Base-by-base conservation (phyloP, 2,113 vertebrate genomes). In the Thamnaconus septentrionalis region DNA sequence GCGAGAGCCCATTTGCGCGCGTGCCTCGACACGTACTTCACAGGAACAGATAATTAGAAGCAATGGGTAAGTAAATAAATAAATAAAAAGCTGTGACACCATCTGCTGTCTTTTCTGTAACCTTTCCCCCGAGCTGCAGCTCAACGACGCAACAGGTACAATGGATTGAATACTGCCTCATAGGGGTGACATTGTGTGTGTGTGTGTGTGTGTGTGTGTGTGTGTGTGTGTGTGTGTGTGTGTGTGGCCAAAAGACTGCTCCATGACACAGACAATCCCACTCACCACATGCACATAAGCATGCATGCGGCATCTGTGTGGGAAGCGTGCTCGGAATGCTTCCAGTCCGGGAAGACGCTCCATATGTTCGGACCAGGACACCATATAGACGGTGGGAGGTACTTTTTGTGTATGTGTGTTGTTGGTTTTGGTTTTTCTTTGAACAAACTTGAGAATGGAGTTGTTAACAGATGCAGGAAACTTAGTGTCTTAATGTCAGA, bases 21-120 rank as follows among this genome's bases (percentile, higher is more conserved):
- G 64, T 10, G 78, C 83, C 78, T 91, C 81, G 83, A 86, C 87
- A 88, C 81, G 88, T 93, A 90, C 87, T 88, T 84, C 90, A 88
- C 92, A 91, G 93, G 92, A 92, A 94, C 91, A 87, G 83, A 87
- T 91, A 92, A 94, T 94, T 94, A 94, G 85, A 93, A 69, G 89
- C 89, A 92, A 93, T 94, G 94, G 93, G 94, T 94, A 92, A 94
- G 94, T 31, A 31, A 31, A 31, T 31, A 31, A 31, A 31, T 31
- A 31, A 31, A 31, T 31, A 31, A 46, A 53, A 90, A 75, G 88
- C 88, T 95, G 92, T 92, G 93, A 93, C 66, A 64, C 48, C 59
- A 71, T 39, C 42, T 68, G 71, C 55, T 59, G 42, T 51, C 58
- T 56, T 69, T 31, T 80, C 55, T 50, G 5, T 41, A 44, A 52